Base-by-base conservation (phyloP, 2,797 vertebrate genomes). In the Sebastolobus alascanus region DNA sequence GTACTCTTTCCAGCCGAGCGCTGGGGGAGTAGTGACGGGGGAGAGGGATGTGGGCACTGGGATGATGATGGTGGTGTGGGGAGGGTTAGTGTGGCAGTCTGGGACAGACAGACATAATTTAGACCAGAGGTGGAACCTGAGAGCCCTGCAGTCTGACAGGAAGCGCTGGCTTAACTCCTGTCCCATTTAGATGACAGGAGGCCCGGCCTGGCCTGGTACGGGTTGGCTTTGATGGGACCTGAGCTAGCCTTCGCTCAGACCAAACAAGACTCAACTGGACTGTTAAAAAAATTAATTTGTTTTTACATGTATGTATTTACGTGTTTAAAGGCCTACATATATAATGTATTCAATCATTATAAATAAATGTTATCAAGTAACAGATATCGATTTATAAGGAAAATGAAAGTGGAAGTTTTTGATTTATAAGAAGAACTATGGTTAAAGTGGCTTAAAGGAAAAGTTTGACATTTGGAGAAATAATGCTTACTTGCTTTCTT, bases 71-170 rank as follows among this genome's bases (percentile, higher is more conserved):
- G 55, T 10, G 68, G 80, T 35, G 69, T n/a, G 59, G 22, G 77
- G 68, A 56, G 84, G 70, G 84, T 82, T 80, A 37, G 70, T 84
- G 90, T 88, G 88, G 89, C 40, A 84, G 90, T 86, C 87, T 84
- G 79, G 83, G 90, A 86, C 83, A 90, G 89, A 87, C 88, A 82
- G 89, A 79, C 89, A 87, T 95, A 95, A 95, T 94, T 94, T 91
- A 94, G 91, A 94, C 90, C 94, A 93, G 93, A 91, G 91, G 89
- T 92, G 93, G 91, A 95, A 94, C 93, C 91, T 89, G 89, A 94
- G 94, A 93, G 83, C 78, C 84, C 90, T 50, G 79, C 83, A 86
- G 93, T 92, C 90, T 87, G 88, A 94, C 93, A 95, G 94, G 95
- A 95, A 95, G 93, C 87, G 52, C 92, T 94, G 93, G 91, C 89